Base-by-base conservation (phyloP, 2,888 invertebrate genomes). In the Ganaspis brasiliensis region DNA sequence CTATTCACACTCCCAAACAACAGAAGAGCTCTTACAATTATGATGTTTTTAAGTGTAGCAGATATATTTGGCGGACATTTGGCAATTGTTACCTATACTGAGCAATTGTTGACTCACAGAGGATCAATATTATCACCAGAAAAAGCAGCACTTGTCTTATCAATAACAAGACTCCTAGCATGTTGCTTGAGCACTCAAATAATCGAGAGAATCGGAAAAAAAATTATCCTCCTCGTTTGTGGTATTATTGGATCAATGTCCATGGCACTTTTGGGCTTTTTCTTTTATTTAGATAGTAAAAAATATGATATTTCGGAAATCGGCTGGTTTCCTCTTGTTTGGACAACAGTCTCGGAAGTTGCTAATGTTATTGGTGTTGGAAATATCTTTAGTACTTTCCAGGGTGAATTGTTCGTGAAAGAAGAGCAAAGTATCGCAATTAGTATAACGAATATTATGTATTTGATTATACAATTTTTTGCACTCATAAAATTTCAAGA, bases 351-450 rank as follows among this genome's bases (percentile, higher is more conserved):
- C 79, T 94, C 94, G 91, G 94, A 94, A 91, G 93, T 94, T 83
- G 93, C 93, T 40, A 94, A 94, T 78, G 93, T 94, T 2, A 92
- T 94, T 86, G 94, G 94, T 19, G 92, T 94, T 87, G 94, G 94
- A 0, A 94, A 94, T 3, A 92, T 94, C 82, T 94, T 94, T 35
- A 94, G 94, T 86, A 93, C 94, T 52, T 93, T 94, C 70, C 93
- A 94, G 56, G 94, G 94, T 2, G 95, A 95, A 90, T 92, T 95
- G 86, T 94, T 95, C 88, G 93, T 95, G 55, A 92, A 93, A 2
- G 92, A 94, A 82, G 94, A 94, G 26, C 93, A 95, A 85, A 94
- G 95, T 0, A 92, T 94, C 78, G 95, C 95, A 0, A 94, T 94
- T 31, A 94, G 94, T 79, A 92, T 94, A 6, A 94, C 94, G 74